Percentiles rank a stretch among this genome's conserved stretches.
Evolutionary conservation across 2,797 vertebrate species (phyloP).

Genomic region (Sebastes matsubarae): DNA sequence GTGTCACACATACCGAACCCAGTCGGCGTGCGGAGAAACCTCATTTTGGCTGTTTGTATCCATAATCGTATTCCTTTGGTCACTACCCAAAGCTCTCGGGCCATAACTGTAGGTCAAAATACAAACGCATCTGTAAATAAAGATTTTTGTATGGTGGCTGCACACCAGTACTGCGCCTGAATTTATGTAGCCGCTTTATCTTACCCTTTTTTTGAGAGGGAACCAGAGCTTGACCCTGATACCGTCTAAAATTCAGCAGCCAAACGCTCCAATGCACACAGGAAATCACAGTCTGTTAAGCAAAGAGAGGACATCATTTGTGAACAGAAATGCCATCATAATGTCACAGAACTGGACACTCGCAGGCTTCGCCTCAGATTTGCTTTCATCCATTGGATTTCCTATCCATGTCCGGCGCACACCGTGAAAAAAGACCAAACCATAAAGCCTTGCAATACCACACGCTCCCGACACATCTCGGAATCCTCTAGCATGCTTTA

Average conservation of each 20-base stretch:
- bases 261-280: neutral
- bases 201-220: constrained; percentile 10
- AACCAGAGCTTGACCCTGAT: neutral
- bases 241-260: neutral
- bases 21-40: constrained; percentile 31
- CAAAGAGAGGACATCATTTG: constrained; percentile 21
- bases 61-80: constrained; percentile 3
- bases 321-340: constrained; percentile 40
- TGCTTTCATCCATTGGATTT: constrained; percentile 13
- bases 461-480: neutral
- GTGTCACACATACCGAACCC: constrained; percentile 16
- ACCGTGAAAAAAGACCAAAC: constrained; percentile 4
- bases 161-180: neutral
- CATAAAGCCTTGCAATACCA: neutral
- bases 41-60: constrained; percentile 15
- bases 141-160: neutral
- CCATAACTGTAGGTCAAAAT: constrained; percentile 8
- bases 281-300: constrained; percentile 36
- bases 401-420: neutral
- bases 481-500: neutral
- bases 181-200: neutral
- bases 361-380: constrained; percentile 15
- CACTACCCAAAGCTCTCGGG: neutral
- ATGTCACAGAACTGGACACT: constrained; percentile 34
- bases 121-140: constrained; percentile 8